Evolutionary conservation across 2,797 vertebrate genomes (phyloP), one percentile per base, ranked within the genome.

Genomic region (Manis crassicaudata): DNA sequence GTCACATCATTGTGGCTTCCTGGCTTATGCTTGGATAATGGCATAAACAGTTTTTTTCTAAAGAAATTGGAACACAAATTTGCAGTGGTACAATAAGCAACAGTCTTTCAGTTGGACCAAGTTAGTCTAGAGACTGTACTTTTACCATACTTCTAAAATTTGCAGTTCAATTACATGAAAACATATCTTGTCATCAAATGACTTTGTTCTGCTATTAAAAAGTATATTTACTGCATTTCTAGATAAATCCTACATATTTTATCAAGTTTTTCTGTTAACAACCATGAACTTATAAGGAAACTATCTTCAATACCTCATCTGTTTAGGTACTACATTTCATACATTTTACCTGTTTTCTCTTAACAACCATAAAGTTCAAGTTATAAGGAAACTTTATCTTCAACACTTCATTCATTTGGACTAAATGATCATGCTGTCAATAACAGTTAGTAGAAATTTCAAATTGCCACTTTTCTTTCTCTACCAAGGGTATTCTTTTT

Each of bases 21-120:
- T 86, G 54, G 40, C 16, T 77, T 79, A n/a, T 46, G 40, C 72
- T 88, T 94, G 54, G 84, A 93, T 84, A 93, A 87, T 52, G 70
- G 63, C 27, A 86, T 77, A 77, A n/a, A 68, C 16, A 86, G 14
- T 46, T 80, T 72, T 82, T 83, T 50, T 65, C 46, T 96, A 81
- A 93, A 94, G 56, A 88, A 97, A 72, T 0, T 72, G 32, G n/a
- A 97, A 75, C 75, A 95, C 80, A 96, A 62, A 90, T 92, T 96
- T 90, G 23, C 12, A 63, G 76, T 0, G 7, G n/a, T 72, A 40
- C 52, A 88, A 4, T 43, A 35, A 95, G 54, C 82, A 97, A 94
- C 50, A 89, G 40, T 72, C 16, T 94, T 67, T 37, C 35, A 73
- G 56, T 10, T 88, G 46, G 6, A 13, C 56, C 52, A 88, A 54